Base-by-base conservation (phyloP, 2,797 vertebrate genomes). In the Glyptemys insculpta region DNA sequence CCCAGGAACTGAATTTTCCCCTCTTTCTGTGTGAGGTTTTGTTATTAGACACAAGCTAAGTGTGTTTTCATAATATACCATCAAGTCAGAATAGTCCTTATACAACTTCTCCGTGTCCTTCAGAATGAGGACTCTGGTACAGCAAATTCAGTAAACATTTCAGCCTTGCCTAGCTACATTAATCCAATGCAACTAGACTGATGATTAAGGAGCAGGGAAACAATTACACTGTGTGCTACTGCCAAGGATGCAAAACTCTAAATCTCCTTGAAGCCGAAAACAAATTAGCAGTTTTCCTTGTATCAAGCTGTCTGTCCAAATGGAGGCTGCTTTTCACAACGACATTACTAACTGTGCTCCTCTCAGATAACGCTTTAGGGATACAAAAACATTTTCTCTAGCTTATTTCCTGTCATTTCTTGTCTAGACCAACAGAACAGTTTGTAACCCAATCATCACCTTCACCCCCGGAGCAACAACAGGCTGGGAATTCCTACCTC, bases 221-320 rank as follows among this genome's bases (percentile, higher is more conserved):
- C 94, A 97, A 97, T 96, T 96, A 96, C 90, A 86, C 76, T 59
- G 85, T 89, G 79, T 93, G 91, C 89, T 93, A 87, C 89, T 95
- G 97, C 95, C 97, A 95, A 94, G 90, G 92, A 97, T 92, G 95
- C 92, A 97, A 93, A 96, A 85, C 95, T 97, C 96, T 96, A 96
- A 97, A 98, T 96, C 97, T 97, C 97, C 94, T 96, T 90, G 95
- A 98, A 97, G 97, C 96, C 96, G 93, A 98, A 98, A 98, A 98
- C 97, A 98, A 98, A 98, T 98, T 92, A 98, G 96, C 94, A 98
- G 98, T 95, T 98, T 98, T 97, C 91, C 95, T 90, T 37, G 41
- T 83, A 92, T 94, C 95, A 95, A 95, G 83, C 87, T 85, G 83
- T 76, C 95, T 85, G 68, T 96, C 79, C 79, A 96, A 98, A 96